Percentiles rank a stretch among this genome's conserved stretches.
phyloP scores from a whole-genome alignment of 2,113 vertebrate species.

The Helogale parvula region DNA sequence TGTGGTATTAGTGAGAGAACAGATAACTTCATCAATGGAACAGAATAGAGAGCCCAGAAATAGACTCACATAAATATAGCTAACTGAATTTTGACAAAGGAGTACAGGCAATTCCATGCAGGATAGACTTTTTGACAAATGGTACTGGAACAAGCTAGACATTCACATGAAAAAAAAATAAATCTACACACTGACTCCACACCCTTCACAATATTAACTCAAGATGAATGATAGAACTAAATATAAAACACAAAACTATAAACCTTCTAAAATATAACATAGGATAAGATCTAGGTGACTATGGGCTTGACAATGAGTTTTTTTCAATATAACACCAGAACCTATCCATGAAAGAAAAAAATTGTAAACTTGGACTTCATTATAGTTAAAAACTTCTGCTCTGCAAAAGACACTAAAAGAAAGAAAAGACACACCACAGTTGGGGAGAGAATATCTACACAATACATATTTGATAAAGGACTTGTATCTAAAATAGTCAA shows the following conservation, averaged over 20 bases:
- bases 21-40: not conserved
- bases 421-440: not conserved
- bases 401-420: conserved; percentile 2
- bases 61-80: not conserved
- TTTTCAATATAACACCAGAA: not conserved
- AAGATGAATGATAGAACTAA: not conserved
- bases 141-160: not conserved
- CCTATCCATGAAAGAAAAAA: not conserved
- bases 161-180: not conserved
- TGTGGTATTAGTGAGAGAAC: not conserved
- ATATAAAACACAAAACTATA: conserved; percentile 11
- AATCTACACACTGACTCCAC: not conserved
- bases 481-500: not conserved
- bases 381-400: not conserved
- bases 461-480: not conserved
- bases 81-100: not conserved
- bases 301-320: not conserved
- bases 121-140: not conserved
- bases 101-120: not conserved
- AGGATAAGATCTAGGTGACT: not conserved
- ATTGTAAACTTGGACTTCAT: not conserved
- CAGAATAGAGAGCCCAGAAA: not conserved
- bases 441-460: not conserved
- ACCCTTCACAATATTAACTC: not conserved
- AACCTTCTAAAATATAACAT: not conserved